phyloP scores from a whole-genome alignment of 1,140 invertebrate genomes.

The Macrocentrus cingulum region DNA sequence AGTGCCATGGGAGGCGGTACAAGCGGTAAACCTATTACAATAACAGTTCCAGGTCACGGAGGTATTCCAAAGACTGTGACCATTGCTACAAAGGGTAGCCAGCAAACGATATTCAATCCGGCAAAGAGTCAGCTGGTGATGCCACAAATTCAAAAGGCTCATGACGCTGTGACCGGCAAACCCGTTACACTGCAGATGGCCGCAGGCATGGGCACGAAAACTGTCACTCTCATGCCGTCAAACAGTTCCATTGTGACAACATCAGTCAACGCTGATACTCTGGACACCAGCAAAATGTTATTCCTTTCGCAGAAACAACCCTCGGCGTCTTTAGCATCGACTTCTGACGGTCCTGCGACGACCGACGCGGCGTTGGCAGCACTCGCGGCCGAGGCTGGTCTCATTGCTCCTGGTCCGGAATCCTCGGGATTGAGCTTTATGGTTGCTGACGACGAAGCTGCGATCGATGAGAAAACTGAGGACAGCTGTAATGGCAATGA shows the following conservation, averaged over 20 bases:
- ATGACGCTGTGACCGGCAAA: slow-evolving; percentile 70
- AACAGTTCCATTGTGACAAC: slow-evolving; percentile 52
- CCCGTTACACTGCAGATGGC: slow-evolving; percentile 69
- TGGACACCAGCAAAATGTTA: slow-evolving; percentile 59
- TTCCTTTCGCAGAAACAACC: slow-evolving; percentile 62
- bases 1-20: slow-evolving; percentile 56
- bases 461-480: slow-evolving; percentile 43
- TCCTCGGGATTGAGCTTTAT: slow-evolving; percentile 53
- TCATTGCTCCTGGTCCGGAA: slow-evolving; percentile 63
- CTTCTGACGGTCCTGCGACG: slow-evolving; percentile 65
- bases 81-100: slow-evolving; percentile 56
- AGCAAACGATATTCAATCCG: slow-evolving; percentile 52
- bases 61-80: slow-evolving; percentile 65
- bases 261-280: slow-evolving; percentile 39
- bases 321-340: slow-evolving; percentile 60
- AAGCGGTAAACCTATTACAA: slow-evolving; percentile 69
- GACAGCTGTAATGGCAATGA: slow-evolving; percentile 56
- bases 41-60: slow-evolving; percentile 66
- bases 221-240: slow-evolving; percentile 59
- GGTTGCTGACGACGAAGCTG: slow-evolving; percentile 48
- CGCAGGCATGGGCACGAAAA: slow-evolving; percentile 59
- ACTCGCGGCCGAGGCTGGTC: slow-evolving; percentile 66
- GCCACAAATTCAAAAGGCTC: slow-evolving; percentile 55
- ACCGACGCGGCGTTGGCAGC: slow-evolving; percentile 68
- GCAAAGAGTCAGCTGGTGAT: slow-evolving; percentile 59